Conservation (phyloP, 1,140 invertebrate species). For the Rhyacophila brunnea region DNA sequence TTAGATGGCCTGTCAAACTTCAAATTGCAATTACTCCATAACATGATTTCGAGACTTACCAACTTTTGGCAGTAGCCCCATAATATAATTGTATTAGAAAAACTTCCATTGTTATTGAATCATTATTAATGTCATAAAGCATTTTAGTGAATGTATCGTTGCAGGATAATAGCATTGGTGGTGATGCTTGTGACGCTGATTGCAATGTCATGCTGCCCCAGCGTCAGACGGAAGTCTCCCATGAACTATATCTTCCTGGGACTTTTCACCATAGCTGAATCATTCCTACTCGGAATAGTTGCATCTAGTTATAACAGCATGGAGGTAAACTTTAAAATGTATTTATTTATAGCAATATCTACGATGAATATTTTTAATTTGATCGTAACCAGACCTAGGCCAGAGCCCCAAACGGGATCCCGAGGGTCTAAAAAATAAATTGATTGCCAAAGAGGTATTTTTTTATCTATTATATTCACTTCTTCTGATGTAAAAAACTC, state of each 20-base stretch:
- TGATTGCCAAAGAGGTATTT: neutral
- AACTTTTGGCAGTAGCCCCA: no score
- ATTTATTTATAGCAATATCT: neutral
- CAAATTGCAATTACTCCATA: no score
- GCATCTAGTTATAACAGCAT: neutral
- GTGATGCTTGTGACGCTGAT: slow-evolving; percentile 76
- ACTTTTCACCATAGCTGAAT: slow-evolving; percentile 79
- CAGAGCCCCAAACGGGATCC: neutral
- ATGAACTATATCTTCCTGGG: slow-evolving; percentile 86
- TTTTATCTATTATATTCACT: neutral
- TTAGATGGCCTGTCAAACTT: no score
- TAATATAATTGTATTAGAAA: no score
- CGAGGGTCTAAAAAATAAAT: neutral
- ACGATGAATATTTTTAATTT: neutral
- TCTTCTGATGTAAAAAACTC: neutral
- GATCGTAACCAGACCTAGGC: neutral
- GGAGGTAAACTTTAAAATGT: neutral
- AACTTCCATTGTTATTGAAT: no score
- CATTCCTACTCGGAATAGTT: slow-evolving; percentile 68
- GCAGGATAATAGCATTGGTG: slow-evolving; percentile 64
- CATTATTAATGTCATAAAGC: no score
- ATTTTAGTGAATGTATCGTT: neutral
- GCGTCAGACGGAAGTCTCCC: slow-evolving; percentile 78
- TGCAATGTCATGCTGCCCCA: slow-evolving; percentile 82
- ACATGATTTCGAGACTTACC: no score